phyloP scores from a whole-genome alignment of 2,113 vertebrate species.

The Galbula dea region DNA sequence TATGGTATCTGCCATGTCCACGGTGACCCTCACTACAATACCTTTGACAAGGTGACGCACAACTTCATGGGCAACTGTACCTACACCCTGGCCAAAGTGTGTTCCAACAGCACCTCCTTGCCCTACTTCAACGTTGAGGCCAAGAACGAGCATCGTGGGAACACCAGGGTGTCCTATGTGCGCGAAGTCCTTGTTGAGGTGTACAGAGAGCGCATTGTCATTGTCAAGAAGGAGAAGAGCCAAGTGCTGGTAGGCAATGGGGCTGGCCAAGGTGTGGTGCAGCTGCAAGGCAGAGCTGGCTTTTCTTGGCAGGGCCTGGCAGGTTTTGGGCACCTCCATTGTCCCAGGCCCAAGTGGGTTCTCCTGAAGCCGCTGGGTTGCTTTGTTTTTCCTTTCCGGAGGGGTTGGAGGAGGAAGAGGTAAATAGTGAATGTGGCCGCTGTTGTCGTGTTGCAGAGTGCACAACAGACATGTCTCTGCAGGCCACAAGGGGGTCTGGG shows the following conservation, averaged over 20 bases:
- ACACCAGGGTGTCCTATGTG: conserved; percentile 60
- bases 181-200: conserved; percentile 71
- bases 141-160: conserved; percentile 70
- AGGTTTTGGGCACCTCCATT: rapidly evolving
- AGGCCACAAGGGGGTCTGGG: rapidly evolving
- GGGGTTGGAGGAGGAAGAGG: neutral
- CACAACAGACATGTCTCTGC: neutral
- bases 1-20: conserved; percentile 76
- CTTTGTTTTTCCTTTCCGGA: rapidly evolving
- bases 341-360: neutral
- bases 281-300: neutral
- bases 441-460: neutral
- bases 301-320: neutral
- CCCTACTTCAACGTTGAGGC: conserved; percentile 79
- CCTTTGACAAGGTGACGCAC: conserved; percentile 79
- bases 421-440: rapidly evolving
- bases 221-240: conserved; percentile 67
- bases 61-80: conserved; percentile 78
- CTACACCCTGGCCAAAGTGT: conserved; percentile 79
- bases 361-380: rapidly evolving
- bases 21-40: conserved; percentile 73
- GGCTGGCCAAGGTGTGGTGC: rapidly evolving
- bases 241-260: conserved; percentile 75
- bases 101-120: conserved; percentile 58
- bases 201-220: conserved; percentile 55